Conservation (phyloP, 2,888 invertebrate species). For the Sphecodes monilicornis region DNA sequence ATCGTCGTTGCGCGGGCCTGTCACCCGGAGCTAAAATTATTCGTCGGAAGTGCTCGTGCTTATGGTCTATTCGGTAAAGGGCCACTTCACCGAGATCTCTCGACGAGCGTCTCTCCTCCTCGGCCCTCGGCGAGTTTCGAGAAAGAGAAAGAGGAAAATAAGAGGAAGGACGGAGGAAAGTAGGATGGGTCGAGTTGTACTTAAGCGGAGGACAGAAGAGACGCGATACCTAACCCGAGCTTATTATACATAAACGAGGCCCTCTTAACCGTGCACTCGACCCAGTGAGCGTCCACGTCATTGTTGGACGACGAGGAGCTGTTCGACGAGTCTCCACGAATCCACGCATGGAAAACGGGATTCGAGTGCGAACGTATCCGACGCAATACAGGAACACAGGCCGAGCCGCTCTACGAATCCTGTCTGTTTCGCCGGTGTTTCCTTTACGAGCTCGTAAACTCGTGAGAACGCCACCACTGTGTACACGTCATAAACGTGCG, state of each 20-base stretch:
- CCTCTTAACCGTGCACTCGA: constrained; percentile 71
- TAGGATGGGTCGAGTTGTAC: constrained; percentile 34
- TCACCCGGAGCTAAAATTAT: constrained; percentile 49
- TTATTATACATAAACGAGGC: constrained; percentile 72
- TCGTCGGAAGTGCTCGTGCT: constrained; percentile 48
- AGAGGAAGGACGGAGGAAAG: background rate
- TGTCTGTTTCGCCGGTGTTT: constrained; percentile 1
- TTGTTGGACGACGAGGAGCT: constrained; percentile 24
- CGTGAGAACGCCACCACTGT: background rate
- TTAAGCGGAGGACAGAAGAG: constrained; percentile 60
- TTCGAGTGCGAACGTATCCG: constrained; percentile 6
- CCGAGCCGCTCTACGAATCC: background rate
- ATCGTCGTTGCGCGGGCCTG: background rate
- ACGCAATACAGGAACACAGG: background rate
- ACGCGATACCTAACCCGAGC: constrained; percentile 61
- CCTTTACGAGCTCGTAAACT: constrained; percentile 44
- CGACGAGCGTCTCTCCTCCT: background rate
- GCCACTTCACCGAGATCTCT: constrained; percentile 45
- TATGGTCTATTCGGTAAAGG: constrained; percentile 56
- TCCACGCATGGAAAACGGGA: constrained; percentile 16
- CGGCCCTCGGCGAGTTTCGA: constrained; percentile 14
- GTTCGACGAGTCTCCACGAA: constrained; percentile 40
- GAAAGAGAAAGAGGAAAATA: background rate
- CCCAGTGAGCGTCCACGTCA: constrained; percentile 67
- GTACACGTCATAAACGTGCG: constrained; percentile 32